Evolutionary conservation across 2,797 vertebrate genomes (phyloP).

Genomic region (Dendrocincla fuliginosa): DNA sequence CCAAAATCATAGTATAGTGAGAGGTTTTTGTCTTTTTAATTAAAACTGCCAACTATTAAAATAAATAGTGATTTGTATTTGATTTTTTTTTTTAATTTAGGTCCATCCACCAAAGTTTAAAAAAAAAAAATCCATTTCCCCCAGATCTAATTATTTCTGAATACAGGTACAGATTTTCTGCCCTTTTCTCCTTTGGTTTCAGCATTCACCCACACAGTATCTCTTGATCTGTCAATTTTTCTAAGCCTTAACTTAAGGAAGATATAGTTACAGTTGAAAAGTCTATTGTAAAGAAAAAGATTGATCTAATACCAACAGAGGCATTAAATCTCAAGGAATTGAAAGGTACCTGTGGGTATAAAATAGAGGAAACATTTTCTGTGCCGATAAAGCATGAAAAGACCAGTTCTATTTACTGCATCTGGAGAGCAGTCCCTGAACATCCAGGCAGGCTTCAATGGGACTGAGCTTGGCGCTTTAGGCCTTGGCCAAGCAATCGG

Average conservation of each 20-base stretch:
- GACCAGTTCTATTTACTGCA: not conserved
- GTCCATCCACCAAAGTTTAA: not conserved
- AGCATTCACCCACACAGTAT: not conserved
- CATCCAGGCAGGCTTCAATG: not conserved
- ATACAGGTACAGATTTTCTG: not conserved
- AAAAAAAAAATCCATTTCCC: not conserved
- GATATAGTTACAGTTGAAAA: not conserved
- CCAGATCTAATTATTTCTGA: not conserved
- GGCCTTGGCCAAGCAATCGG: not conserved
- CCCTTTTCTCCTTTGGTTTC: not conserved
- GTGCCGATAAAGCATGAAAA: not conserved
- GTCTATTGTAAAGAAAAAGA: not conserved
- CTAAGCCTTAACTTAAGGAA: not conserved
- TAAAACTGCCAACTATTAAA: not conserved
- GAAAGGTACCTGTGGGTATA: not conserved
- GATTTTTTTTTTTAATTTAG: not conserved
- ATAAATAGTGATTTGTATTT: not conserved
- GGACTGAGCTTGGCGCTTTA: not conserved
- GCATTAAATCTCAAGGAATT: not conserved
- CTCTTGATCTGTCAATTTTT: slow-evolving; percentile 3
- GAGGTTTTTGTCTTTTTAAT: not conserved
- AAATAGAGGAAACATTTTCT: not conserved
- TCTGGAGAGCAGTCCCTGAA: not conserved
- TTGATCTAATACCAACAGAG: not conserved
- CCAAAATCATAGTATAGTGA: not conserved